A percentile compares a stretch with the other conserved stretches of the same genome.
These are phyloP conservation scores for Megastigmus dorsalis DNA, from an alignment of 2,888 invertebrate species.

Conservation along the genomic window DNA sequence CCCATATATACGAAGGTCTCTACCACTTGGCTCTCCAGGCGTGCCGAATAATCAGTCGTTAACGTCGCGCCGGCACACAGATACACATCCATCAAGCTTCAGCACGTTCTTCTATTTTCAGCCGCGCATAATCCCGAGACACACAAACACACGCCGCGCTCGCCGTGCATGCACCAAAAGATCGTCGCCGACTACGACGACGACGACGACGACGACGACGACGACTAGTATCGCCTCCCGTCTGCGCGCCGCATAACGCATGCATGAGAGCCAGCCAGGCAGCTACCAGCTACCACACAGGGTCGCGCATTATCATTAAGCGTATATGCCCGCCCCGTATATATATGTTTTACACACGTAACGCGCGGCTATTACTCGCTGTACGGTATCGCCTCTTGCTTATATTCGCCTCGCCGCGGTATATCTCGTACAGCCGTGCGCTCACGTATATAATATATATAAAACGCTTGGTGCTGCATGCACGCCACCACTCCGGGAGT, in stretches of 20 bases:
- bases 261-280: too few species aligned
- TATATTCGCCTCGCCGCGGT: background rate
- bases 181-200: too few species aligned
- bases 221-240: background rate
- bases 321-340: conserved; percentile 26
- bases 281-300: conserved; percentile 7
- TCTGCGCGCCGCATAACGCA: conserved; percentile 30
- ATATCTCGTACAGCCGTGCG: conserved; percentile 1
- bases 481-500: conserved; percentile 15
- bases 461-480: too few species aligned
- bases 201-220: background rate
- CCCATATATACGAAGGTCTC: too few species aligned
- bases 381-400: conserved; percentile 5
- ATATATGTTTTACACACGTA: conserved; percentile 47
- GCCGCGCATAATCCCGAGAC: too few species aligned
- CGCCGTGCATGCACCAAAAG: too few species aligned
- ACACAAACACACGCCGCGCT: too few species aligned
- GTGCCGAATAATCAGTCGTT: too few species aligned
- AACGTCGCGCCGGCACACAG: too few species aligned
- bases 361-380: conserved; percentile 41
- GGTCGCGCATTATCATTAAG: conserved; percentile 38
- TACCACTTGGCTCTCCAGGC: too few species aligned
- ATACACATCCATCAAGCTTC: too few species aligned
- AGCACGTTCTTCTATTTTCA: too few species aligned
- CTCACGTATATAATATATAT: conserved; percentile 7